Evolutionary conservation across 2,797 vertebrate species (phyloP).

Genomic region (Rhincodon typus): DNA sequence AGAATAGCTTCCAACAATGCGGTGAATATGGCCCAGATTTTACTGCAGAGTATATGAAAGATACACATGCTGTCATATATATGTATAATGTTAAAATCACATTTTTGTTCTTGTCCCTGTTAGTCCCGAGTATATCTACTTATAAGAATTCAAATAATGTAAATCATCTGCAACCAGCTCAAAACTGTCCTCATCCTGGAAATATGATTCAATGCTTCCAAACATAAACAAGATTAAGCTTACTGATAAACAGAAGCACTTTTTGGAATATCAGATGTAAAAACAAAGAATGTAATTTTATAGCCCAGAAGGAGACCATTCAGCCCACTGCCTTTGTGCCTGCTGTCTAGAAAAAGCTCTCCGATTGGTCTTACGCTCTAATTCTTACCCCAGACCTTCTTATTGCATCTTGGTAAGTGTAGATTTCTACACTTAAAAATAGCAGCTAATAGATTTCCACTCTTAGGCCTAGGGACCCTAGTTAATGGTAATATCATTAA

Average conservation of each 20-base stretch:
- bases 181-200: not conserved
- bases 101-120: not conserved
- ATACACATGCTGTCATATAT: not conserved
- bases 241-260: not conserved
- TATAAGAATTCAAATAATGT: not conserved
- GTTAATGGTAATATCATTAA: not conserved
- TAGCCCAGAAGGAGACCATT: not conserved
- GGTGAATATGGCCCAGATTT: not conserved
- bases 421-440: not conserved
- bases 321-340: not conserved
- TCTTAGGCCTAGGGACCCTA: not conserved
- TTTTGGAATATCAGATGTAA: not conserved
- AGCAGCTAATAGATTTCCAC: not conserved
- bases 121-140: not conserved
- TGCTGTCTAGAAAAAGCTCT: not conserved
- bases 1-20: not conserved
- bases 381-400: not conserved
- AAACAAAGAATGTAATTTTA: not conserved
- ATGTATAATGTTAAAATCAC: not conserved
- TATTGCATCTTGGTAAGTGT: not conserved
- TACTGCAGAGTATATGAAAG: not conserved
- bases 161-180: not conserved
- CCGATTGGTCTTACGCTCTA: not conserved
- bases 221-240: not conserved
- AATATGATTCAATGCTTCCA: not conserved